Base-by-base conservation (phyloP, 2,888 invertebrate genomes). In the Spisula solida region DNA sequence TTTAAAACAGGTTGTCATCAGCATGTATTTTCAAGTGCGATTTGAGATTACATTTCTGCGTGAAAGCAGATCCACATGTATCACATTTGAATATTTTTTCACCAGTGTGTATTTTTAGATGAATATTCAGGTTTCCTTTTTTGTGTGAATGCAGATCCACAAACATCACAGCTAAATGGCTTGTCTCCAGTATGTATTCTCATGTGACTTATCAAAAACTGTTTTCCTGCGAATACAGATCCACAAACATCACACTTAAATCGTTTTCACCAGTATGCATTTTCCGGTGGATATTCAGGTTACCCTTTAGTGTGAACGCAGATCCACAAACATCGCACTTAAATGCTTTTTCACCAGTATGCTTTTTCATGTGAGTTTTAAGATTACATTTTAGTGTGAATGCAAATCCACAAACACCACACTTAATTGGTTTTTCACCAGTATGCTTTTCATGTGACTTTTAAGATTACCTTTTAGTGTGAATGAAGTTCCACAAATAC, bases 41-140 rank as follows among this genome's bases (percentile, higher is more conserved):
- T 12, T 60, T 60, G 1, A 60, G n/a, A 66, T 0, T 18, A 29
- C 20, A 1, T 6, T n/a, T 31, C 0, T 6, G 2, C 2, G 14
- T 12, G 34, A 25, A 82, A 8, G 41, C 34, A 60, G 51, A 34
- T 56, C 34, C 16, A 34, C 82, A 82, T 34, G 18, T 34, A 18
- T 66, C 66, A 66, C 81, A 84, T 51, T 47, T 80, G 4, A 31
- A 25, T 16, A 20, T 8, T 75, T 75, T 84, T 29, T 84, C 84
- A 70, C 84, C 75, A 25, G 84, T 84, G 48, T 84, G 84, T 84
- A 29, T 84, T 70, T 25, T 84, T 75, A 84, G 70, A 47, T 84
- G 75, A n/a, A n/a, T n/a, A n/a, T n/a, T n/a, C n/a, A n/a, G 41
- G 47, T 25, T 14, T 20, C 20, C 20, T 14, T 55, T 2, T 20